A percentile compares a stretch with the other conserved stretches of the same genome.
These are phyloP conservation scores for Antheraea yamamai DNA, from an alignment of 2,888 invertebrate species.

Conservation along the genomic window DNA sequence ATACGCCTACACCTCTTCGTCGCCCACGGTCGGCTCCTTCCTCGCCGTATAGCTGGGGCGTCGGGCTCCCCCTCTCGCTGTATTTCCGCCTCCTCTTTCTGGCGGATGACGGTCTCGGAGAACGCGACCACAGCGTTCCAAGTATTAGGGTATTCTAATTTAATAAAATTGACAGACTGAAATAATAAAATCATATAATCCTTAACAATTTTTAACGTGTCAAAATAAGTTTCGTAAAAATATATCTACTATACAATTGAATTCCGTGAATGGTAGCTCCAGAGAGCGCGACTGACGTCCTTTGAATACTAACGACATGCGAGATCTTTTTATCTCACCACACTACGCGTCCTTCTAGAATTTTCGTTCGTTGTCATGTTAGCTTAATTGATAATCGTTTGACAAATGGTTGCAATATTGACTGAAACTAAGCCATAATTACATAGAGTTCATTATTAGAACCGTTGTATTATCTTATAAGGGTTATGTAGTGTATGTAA, in stretches of 20 bases:
- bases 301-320: constrained; percentile 17
- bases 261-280: constrained; percentile 18
- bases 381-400: not conserved
- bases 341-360: not conserved
- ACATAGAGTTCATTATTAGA: not conserved
- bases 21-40: too few species aligned
- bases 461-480: not conserved
- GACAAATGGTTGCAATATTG: not conserved
- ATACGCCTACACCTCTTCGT: too few species aligned
- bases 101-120: too few species aligned
- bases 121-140: too few species aligned
- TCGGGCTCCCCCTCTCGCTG: too few species aligned
- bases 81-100: too few species aligned
- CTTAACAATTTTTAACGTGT: not conserved
- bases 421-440: not conserved
- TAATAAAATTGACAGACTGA: not conserved
- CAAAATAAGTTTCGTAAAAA: not conserved
- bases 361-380: not conserved
- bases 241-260: constrained; percentile 16
- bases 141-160: not conserved
- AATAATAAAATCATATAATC: not conserved
- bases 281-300: not conserved
- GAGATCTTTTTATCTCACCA: constrained; percentile 16
- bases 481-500: too few species aligned
- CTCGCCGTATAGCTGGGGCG: too few species aligned